Conservation (phyloP, 1,140 invertebrate species). For the Eurytemora carolleeae region DNA sequence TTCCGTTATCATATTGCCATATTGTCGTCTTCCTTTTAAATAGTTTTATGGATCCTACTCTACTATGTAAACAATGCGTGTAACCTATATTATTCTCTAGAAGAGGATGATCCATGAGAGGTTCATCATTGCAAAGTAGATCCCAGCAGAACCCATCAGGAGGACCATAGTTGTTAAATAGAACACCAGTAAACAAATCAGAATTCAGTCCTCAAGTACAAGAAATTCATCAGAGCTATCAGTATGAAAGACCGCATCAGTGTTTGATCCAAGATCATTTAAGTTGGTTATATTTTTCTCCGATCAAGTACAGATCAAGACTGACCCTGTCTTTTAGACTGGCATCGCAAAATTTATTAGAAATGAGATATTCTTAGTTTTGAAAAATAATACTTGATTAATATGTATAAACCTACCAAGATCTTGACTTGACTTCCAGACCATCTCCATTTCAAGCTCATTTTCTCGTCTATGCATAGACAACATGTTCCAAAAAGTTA, state of each 20-base stretch:
- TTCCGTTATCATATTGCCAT: neutral
- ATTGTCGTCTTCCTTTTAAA: neutral
- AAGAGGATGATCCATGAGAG: constrained; percentile 33
- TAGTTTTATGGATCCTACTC: neutral
- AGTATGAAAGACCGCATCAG: neutral
- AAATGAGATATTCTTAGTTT: no score
- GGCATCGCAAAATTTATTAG: no score
- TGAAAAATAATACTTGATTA: no score
- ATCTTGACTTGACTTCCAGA: constrained; percentile 34
- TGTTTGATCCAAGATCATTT: neutral
- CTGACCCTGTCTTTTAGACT: no score
- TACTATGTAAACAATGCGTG: constrained; percentile 18
- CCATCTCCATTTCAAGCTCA: constrained; percentile 37
- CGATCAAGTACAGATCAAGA: no score
- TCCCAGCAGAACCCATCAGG: constrained; percentile 40
- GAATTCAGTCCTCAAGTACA: neutral
- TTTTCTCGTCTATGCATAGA: constrained; percentile 27
- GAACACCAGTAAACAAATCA: constrained; percentile 29
- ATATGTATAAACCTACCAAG: no score
- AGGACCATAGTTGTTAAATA: constrained; percentile 33
- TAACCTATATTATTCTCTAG: constrained; percentile 35
- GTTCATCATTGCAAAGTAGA: constrained; percentile 33
- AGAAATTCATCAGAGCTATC: neutral
- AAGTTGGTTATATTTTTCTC: neutral
- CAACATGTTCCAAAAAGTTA: no score